Base-by-base conservation (phyloP, 2,888 invertebrate species). In the Lottia scabra region DNA sequence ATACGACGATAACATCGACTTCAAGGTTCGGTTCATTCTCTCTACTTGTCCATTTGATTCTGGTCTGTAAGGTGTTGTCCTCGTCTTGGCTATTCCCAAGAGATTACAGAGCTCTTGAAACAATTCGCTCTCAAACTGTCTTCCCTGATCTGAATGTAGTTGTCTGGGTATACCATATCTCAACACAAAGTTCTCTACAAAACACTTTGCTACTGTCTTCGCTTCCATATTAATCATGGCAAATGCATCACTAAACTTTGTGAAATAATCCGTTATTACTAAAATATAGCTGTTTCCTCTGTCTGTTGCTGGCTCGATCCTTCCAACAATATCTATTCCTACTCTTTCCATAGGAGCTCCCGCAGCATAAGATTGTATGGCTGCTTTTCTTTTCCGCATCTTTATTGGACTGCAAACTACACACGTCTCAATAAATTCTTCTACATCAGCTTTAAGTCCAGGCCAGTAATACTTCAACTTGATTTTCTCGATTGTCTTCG, bases 251-350 rank as follows among this genome's bases (percentile, higher is more conserved):
- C 30, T 74, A 71, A 72, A 75, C 73, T 78, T 76, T 30, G 76
- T 72, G 68, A 77, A 79, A 65, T 79, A 78, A 56, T 76, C 76
- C 30, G 62, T 62, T 16, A 79, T 62, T 8, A 78, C 74, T 30
- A 70, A 45, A 23, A 78, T 69, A 63, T 80, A 74, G 30, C 63
- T 68, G 44, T 76, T 71, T 12, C 76, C 75, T 19, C 65, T 63
- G 26, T 68, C 65, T 23, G 74, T 75, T n/a, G 48, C 30, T 38
- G 77, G 78, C 12, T 56, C 56, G 27, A 77, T 46, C 16, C 68
- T 65, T 19, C 77, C 75, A 15, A 75, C 45, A 38, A 73, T 75
- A 44, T 75, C 71, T 15, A 72, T 63, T 4, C 73, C 73, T 46
- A 75, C 70, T 63, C 69, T 70, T 70, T 78, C 78, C 67, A 75